A percentile compares a stretch with the other conserved stretches of the same genome.
Evolutionary conservation across 1,140 invertebrate genomes (phyloP).

Genomic region (Luehdorfia chinensis): DNA sequence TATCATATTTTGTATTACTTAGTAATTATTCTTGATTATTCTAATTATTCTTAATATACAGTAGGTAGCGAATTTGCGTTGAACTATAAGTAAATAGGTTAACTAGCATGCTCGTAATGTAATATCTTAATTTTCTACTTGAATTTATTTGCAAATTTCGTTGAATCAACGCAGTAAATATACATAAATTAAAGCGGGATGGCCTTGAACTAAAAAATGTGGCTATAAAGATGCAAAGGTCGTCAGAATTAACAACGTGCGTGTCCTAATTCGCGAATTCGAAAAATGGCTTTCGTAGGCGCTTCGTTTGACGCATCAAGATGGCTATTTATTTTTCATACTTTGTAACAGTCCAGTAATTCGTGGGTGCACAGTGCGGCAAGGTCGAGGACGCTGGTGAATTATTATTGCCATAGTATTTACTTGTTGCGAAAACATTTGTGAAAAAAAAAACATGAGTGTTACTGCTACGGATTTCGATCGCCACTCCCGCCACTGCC

Average conservation of each 20-base stretch:
- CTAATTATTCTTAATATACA: too few species aligned
- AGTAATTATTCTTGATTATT: too few species aligned
- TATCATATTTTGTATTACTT: too few species aligned
- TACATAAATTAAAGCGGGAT: slow-evolving; percentile 40
- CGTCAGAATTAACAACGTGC: slow-evolving; percentile 60
- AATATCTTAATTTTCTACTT: too few species aligned
- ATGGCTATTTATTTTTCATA: slow-evolving; percentile 41
- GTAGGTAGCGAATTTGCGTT: too few species aligned
- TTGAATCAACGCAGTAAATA: slow-evolving; percentile 31
- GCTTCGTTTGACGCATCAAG: slow-evolving; percentile 53
- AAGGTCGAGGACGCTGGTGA: slow-evolving; percentile 56
- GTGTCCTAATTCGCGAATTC: slow-evolving; percentile 57
- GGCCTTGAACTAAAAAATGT: slow-evolving; percentile 59
- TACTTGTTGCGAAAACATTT: slow-evolving; percentile 40
- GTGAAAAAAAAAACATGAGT: too few species aligned
- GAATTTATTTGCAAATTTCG: slow-evolving; percentile 34
- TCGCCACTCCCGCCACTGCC: too few species aligned
- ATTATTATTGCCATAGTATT: slow-evolving; percentile 46
- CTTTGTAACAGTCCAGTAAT: slow-evolving; percentile 46
- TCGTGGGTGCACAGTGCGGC: slow-evolving; percentile 43
- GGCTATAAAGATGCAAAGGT: slow-evolving; percentile 62
- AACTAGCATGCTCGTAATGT: too few species aligned
- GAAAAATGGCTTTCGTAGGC: slow-evolving; percentile 55
- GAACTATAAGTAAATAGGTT: too few species aligned
- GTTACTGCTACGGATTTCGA: too few species aligned